Evolutionary conservation across 2,113 vertebrate genomes (phyloP), one percentile per base, ranked within the genome.

Genomic region (Leptobrachium ailaonicum): DNA sequence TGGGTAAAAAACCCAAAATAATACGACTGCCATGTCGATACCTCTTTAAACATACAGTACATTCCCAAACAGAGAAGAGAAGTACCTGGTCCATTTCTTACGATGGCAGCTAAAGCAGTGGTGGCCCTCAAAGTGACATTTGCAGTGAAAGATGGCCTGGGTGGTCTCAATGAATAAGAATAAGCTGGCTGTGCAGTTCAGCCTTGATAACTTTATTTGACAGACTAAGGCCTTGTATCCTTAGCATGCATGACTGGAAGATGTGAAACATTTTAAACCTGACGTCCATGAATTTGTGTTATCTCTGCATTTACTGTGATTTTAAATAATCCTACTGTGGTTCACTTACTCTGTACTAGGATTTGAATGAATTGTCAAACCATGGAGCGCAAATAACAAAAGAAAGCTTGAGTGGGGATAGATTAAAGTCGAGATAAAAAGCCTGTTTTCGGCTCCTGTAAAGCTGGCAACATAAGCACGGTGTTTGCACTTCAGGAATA

Each of bases 201-300:
- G 56, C 56, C 56, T 60, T 60, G 56, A 60, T 60, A 60, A 60
- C 6, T 60, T 60, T 13, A 60, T 60, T 60, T 60, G 56, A 60
- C 56, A 10, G 56, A 60, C 13, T 60, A 60, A 60, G 56, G 11
- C 56, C 56, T 60, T 60, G 56, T 60, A 13, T 64, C 62, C 62
- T 64, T 9, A 64, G 5, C 62, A 64, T 64, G 62, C 62, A 32
- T 64, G 62, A 40, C 20, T 64, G 20, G 62, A 64, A 1, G n/a
- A 2, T 32, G n/a, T 64, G 62, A 64, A 64, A 64, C 62, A 2
- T 40, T 64, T 4, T 64, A 40, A 1, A 64, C n/a, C 14, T 1
- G 62, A 64, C 62, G 10, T 64, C n/a, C 6, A 64, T 13, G 56
- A 8, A 60, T 60, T 60, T 60, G 56, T 60, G 56, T 60, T 60